Evolutionary conservation across 2,113 vertebrate genomes (phyloP), one percentile per base, ranked within the genome.

Genomic region (Salvelinus sp.): DNA sequence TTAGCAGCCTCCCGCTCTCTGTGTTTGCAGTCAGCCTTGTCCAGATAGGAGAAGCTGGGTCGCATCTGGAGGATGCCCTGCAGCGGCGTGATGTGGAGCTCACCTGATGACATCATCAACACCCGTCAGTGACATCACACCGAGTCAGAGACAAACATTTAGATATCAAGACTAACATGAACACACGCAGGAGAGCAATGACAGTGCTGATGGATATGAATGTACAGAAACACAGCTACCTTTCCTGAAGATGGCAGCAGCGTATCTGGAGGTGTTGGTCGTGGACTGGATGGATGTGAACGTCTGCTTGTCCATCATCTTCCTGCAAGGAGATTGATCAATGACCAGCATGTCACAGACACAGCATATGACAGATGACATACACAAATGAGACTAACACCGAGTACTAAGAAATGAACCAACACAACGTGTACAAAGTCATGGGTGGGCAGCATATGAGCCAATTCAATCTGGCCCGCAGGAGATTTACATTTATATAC

Each of bases 221-320:
- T 23, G 18, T 62, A 22, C 9, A 1, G 33, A 3, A 5, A 27
- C 13, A 23, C 6, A 38, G 71, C 75, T 82, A 98, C 98, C 98
- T 97, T 96, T 98, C 79, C 94, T 95, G 87, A 97, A 98, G 83
- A 99, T 86, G 20, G 96, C 98, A 67, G 95, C 97, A 1, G 97
- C 97, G 1, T 98, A 99, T 84, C 96, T 95, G 60, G 96, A 95
- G 6, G 96, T 96, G 69, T 96, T 96, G 78, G 94, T 97, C 0
- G 96, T 97, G 79, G 97, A 96, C 88, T 98, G 98, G 0, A 97
- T 97, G 75, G 98, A 99, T 20, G 95, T 94, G 85, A 99, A 98
- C 0, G 93, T 94, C 82, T 99, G 97, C 72, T 97, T 98, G 90
- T 99, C 97, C 98, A 99, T 99, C 88, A 97, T 90, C 90, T 98